Evolutionary conservation across 2,113 vertebrate species (phyloP).

Genomic region (Brienomyrus brachyistius): DNA sequence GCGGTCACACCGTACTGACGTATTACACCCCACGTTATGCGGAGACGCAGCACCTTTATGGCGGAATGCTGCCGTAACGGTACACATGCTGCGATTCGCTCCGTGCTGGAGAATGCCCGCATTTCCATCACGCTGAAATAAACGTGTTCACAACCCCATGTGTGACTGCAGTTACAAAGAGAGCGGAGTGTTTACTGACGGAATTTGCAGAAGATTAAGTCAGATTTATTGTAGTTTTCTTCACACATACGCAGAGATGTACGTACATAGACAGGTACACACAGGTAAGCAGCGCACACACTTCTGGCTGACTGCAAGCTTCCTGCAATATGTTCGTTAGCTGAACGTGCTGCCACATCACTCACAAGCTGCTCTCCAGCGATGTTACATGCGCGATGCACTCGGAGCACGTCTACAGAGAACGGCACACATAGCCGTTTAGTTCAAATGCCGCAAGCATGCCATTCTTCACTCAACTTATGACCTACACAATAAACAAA

Average conservation of each 20-base stretch:
- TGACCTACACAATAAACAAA: background rate
- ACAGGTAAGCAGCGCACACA: background rate
- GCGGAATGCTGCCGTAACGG: background rate
- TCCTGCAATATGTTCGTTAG: background rate
- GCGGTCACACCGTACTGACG: background rate
- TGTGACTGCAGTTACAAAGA: background rate
- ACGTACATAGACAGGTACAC: background rate
- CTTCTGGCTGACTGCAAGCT: background rate
- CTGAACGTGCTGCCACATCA: background rate
- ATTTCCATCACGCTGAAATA: background rate
- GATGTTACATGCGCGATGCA: background rate
- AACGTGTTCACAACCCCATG: background rate
- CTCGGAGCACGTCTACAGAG: background rate
- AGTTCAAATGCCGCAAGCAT: background rate
- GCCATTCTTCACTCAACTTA: background rate
- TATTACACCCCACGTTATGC: background rate
- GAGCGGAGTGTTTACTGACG: background rate
- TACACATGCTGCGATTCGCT: background rate
- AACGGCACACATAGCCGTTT: background rate
- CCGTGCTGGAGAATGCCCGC: background rate
- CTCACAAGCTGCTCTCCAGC: background rate
- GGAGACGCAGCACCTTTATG: background rate
- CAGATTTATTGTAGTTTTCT: background rate
- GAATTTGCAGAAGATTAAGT: background rate
- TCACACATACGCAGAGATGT: background rate